Percentiles rank a stretch among this genome's conserved stretches.
Evolutionary conservation across 2,113 vertebrate genomes (phyloP).

Genomic region (Pyrgilauda ruficollis): DNA sequence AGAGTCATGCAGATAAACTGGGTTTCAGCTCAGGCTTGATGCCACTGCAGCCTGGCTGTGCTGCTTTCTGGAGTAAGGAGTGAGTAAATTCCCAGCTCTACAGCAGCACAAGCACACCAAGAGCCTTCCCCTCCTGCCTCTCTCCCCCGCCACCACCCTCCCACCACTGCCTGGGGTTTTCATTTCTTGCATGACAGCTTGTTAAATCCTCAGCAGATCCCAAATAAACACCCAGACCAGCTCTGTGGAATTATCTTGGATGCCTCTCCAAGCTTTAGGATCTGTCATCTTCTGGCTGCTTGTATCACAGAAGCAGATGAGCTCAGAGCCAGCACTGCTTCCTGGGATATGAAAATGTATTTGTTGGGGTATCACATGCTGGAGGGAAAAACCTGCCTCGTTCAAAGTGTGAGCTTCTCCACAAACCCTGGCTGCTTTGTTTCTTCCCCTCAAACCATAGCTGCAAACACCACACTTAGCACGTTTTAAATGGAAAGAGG

Average conservation of each 20-base stretch:
- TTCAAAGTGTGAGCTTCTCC: slow-evolving; percentile 13
- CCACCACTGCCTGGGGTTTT: neutral
- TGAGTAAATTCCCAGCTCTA: neutral
- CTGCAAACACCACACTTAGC: slow-evolving; percentile 24
- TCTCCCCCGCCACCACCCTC: neutral
- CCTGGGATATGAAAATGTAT: neutral
- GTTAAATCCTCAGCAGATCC: neutral
- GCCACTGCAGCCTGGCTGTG: neutral
- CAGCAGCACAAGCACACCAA: neutral
- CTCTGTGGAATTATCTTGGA: neutral
- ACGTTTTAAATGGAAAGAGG: slow-evolving; percentile 12
- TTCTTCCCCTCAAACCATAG: neutral
- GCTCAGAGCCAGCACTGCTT: neutral
- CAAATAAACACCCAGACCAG: neutral
- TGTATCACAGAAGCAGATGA: slow-evolving; percentile 1
- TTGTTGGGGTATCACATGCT: neutral
- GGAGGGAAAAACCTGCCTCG: slow-evolving; percentile 19
- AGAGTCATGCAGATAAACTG: neutral
- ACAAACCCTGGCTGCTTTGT: neutral
- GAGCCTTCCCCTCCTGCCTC: neutral
- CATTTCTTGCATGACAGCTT: neutral
- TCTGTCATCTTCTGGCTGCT: slow-evolving; percentile 27
- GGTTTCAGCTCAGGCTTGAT: neutral
- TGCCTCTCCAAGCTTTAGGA: neutral
- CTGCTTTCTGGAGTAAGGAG: neutral